Base-by-base conservation (phyloP, 2,797 vertebrate species). In the Parotocinclus haroldoi region DNA sequence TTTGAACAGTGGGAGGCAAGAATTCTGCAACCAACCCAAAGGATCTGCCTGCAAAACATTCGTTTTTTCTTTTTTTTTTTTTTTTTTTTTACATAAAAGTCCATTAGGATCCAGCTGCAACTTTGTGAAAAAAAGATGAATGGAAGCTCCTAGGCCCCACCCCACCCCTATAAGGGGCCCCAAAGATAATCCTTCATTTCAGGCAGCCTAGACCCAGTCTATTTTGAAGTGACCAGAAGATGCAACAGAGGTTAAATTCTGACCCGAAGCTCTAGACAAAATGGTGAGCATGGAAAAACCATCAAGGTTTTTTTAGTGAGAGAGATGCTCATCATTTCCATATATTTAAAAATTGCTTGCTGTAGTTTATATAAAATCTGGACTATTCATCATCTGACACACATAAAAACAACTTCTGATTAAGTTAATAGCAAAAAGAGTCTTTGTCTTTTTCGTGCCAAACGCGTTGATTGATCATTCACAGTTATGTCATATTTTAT, bases 41-140 rank as follows among this genome's bases (percentile, higher is more conserved):
- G 52, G 60, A 62, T 85, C 84, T 80, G 85, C 81, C 86, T 81
- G 81, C 85, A 86, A 84, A 87, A 90, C 85, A 87, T 89, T 89
- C 82, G 80, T 71, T 84, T 87, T n/a, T n/a, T n/a, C n/a, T n/a
- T n/a, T n/a, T n/a, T n/a, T n/a, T n/a, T n/a, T n/a, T n/a, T n/a
- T n/a, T n/a, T n/a, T n/a, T n/a, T n/a, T 85, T 71, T 81, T 75
- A 65, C 65, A 84, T 86, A 78, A 18, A 85, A 85, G 83, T 83
- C 79, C 82, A 90, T 88, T 89, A 87, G 89, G 86, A 88, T 88
- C 86, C 85, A 88, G 85, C 86, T 87, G 87, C 84, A 88, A 87
- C 81, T 82, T 78, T 78, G 84, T 79, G 67, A 65, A 63, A 76
- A 73, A 71, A 70, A 74, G 64, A 51, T 71, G 76, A 78, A 78